Percentiles rank a stretch among this genome's conserved stretches.
Evolutionary conservation across 1,140 invertebrate genomes (phyloP).

Genomic region (Dryas iulia): DNA sequence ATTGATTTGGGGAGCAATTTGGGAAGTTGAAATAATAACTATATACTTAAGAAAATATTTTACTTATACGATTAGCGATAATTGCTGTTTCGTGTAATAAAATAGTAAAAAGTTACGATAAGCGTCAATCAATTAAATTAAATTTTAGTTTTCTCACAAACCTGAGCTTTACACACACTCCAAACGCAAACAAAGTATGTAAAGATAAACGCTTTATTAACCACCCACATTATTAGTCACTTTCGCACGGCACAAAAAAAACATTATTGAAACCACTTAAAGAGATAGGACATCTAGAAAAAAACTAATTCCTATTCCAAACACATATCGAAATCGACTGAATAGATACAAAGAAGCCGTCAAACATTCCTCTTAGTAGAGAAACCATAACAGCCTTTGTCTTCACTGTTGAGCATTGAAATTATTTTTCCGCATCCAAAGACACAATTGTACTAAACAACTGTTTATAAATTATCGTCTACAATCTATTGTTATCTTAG

Average conservation of each 20-base stretch:
- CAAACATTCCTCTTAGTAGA: conserved; percentile 51
- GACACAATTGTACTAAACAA: conserved; percentile 59
- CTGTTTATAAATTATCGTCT: conserved; percentile 72
- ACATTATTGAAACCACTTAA: not conserved
- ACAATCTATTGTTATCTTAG: conserved; percentile 63
- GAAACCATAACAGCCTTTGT: conserved; percentile 69
- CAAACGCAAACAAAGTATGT: conserved; percentile 22
- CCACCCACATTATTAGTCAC: not conserved
- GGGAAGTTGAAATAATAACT: too few relatives aligned
- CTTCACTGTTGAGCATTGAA: conserved; percentile 41
- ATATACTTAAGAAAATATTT: too few relatives aligned
- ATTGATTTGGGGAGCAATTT: too few relatives aligned
- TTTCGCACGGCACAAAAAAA: not conserved
- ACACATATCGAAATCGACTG: not conserved
- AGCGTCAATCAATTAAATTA: too few relatives aligned
- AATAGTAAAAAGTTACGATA: too few relatives aligned
- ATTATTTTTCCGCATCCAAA: conserved; percentile 52
- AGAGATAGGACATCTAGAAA: not conserved
- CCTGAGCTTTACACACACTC: conserved; percentile 25
- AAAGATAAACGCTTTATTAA: conserved; percentile 10
- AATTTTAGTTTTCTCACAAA: not conserved
- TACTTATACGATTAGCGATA: too few relatives aligned
- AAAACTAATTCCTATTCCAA: not conserved
- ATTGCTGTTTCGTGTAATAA: too few relatives aligned
- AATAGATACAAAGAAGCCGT: conserved; percentile 12